Evolutionary conservation across 1,140 invertebrate species (phyloP).

Genomic region (Coenobita brevimanus): DNA sequence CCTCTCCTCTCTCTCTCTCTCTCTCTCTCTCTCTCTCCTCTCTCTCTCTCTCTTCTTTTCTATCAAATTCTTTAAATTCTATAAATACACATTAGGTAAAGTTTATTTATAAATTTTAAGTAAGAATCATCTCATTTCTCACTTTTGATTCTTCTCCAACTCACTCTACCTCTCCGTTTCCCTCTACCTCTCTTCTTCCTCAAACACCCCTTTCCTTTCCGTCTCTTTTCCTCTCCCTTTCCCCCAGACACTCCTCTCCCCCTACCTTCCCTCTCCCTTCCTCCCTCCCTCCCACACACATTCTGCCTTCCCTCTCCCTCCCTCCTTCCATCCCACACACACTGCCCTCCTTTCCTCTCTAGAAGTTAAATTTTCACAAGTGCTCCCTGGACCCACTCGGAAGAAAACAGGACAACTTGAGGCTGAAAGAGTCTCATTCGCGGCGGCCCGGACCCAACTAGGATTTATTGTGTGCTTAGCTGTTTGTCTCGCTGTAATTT

Average conservation of each 20-base stretch:
- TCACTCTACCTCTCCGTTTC: neutral
- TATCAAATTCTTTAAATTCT: slow-evolving; percentile 34
- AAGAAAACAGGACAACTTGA: slow-evolving; percentile 26
- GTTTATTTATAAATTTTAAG: no score
- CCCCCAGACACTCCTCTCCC: neutral
- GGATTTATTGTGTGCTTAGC: slow-evolving; percentile 44
- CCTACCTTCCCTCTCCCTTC: neutral
- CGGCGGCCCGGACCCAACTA: neutral
- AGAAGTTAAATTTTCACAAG: slow-evolving; percentile 58
- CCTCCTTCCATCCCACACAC: neutral
- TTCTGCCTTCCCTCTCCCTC: neutral
- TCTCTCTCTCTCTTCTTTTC: neutral
- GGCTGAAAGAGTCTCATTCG: slow-evolving; percentile 45
- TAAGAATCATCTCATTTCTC: neutral
- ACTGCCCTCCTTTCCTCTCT: neutral
- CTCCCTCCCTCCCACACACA: no score
- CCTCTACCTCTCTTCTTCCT: no score
- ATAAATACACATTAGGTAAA: slow-evolving; percentile 38
- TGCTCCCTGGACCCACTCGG: slow-evolving; percentile 31
- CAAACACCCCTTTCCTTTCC: no score
- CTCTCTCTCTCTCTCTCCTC: neutral
- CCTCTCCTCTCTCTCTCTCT: neutral
- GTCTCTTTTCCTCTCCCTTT: no score
- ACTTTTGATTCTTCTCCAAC: neutral
- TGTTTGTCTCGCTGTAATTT: slow-evolving; percentile 56